Conservation (phyloP, 2,113 vertebrate genomes). For the Rhinoptilus africanus region DNA sequence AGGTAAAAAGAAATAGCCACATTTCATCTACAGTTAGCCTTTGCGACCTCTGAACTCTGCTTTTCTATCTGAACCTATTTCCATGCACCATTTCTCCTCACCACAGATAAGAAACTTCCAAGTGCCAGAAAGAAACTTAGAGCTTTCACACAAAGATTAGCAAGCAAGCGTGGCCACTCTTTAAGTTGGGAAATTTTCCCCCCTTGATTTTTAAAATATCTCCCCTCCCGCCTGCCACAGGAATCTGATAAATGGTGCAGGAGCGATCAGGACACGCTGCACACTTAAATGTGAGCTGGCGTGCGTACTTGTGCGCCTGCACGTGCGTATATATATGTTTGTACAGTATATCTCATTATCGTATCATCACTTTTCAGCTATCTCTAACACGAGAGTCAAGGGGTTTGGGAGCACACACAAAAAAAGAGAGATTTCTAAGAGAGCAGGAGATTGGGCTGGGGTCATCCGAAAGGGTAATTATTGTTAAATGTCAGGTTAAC, state of each 20-base stretch:
- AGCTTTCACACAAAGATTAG: slow-evolving; percentile 74
- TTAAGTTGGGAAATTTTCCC: slow-evolving; percentile 56
- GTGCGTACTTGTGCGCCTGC: not conserved
- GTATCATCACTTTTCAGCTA: slow-evolving; percentile 65
- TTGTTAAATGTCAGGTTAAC: slow-evolving; percentile 95
- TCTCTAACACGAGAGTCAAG: slow-evolving; percentile 83
- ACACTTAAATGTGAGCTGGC: not conserved
- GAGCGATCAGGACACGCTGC: not conserved
- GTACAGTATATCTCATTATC: slow-evolving; percentile 54
- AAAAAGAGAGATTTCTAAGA: slow-evolving; percentile 85
- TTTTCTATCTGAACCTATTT: slow-evolving; percentile 89
- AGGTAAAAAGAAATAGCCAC: slow-evolving; percentile 92
- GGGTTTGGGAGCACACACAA: slow-evolving; percentile 74
- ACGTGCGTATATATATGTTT: not conserved
- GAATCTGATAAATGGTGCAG: not conserved
- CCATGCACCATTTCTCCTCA: slow-evolving; percentile 79
- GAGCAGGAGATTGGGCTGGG: slow-evolving; percentile 81
- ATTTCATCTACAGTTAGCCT: slow-evolving; percentile 90
- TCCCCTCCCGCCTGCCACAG: not conserved
- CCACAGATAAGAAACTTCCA: slow-evolving; percentile 77
- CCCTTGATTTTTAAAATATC: not conserved
- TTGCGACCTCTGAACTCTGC: slow-evolving; percentile 85
- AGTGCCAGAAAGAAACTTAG: slow-evolving; percentile 72
- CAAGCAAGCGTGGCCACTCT: not conserved
- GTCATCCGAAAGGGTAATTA: slow-evolving; percentile 92